These are phyloP conservation scores for Bruchidius siliquastri DNA, from an alignment of 2,888 invertebrate species.

Conservation along the genomic window DNA sequence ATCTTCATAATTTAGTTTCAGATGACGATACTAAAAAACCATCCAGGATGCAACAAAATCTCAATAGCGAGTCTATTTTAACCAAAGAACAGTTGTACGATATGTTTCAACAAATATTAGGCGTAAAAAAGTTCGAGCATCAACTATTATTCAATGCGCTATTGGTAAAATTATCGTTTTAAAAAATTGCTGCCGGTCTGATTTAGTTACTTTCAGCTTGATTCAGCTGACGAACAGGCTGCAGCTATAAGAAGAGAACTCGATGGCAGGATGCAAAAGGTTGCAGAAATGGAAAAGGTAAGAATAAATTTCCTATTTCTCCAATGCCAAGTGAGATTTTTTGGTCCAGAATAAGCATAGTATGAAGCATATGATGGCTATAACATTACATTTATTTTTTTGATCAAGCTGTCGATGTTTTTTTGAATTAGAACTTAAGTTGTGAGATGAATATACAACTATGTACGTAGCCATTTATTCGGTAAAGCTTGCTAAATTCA, in stretches of 20 bases:
- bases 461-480: too few relatives aligned
- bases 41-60: slow-evolving; percentile 80
- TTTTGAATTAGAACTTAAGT: too few relatives aligned
- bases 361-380: too few relatives aligned
- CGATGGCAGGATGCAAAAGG: slow-evolving; percentile 94
- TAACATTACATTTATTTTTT: too few relatives aligned
- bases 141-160: slow-evolving; percentile 98
- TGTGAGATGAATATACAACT: too few relatives aligned
- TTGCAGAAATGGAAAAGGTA: slow-evolving; percentile 96
- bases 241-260: slow-evolving; percentile 98
- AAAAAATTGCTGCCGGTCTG: neutral
- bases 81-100: slow-evolving; percentile 99
- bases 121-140: slow-evolving; percentile 99
- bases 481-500: too few relatives aligned
- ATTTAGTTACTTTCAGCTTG: slow-evolving; percentile 63
- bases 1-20: slow-evolving; percentile 44
- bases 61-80: slow-evolving; percentile 90
- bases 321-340: too few relatives aligned
- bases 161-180: slow-evolving; percentile 57
- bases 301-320: slow-evolving; percentile 19
- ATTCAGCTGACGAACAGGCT: slow-evolving; percentile 99
- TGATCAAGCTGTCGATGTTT: too few relatives aligned
- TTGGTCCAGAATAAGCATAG: too few relatives aligned
- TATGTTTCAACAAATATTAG: slow-evolving; percentile 99
- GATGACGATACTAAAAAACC: slow-evolving; percentile 87